Percentiles rank a stretch among this genome's conserved stretches.
Evolutionary conservation across 2,113 vertebrate genomes (phyloP).

Genomic region (Mugil cephalus): DNA sequence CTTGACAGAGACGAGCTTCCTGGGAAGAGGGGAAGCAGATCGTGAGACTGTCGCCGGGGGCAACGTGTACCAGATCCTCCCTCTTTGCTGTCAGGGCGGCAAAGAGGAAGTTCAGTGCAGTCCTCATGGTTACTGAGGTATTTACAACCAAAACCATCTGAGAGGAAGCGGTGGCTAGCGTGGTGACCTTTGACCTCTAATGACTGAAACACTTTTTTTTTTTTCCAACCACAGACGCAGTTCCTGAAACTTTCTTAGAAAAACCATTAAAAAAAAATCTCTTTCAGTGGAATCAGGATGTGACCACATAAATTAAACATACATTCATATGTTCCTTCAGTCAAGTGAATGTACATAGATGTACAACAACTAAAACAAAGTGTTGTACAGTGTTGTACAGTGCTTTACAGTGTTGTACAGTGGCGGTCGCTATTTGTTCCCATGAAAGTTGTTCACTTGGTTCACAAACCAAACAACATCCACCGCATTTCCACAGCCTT

Average conservation of each 20-base stretch:
- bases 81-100: not conserved
- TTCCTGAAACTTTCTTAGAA: not conserved
- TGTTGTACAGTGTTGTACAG: too few species aligned
- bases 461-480: too few species aligned
- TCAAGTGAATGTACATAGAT: too few species aligned
- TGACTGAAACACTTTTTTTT: constrained; percentile 1
- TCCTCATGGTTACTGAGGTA: not conserved
- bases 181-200: constrained; percentile 31
- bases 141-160: constrained; percentile 13
- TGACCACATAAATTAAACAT: not conserved
- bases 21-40: constrained; percentile 20
- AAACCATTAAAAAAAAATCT: too few species aligned
- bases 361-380: too few species aligned
- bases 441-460: too few species aligned
- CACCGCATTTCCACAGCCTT: too few species aligned
- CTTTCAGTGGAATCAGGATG: too few species aligned
- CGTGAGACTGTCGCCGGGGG: constrained; percentile 6
- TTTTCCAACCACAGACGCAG: not conserved
- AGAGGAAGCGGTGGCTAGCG: constrained; percentile 2
- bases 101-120: constrained; percentile 24
- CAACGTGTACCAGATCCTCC: constrained; percentile 12
- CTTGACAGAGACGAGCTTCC: constrained; percentile 54
- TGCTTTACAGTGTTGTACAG: too few species aligned
- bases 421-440: too few species aligned
- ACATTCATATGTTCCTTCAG: too few species aligned